phyloP scores from a whole-genome alignment of 2,113 vertebrate species.

The Pica pica region DNA sequence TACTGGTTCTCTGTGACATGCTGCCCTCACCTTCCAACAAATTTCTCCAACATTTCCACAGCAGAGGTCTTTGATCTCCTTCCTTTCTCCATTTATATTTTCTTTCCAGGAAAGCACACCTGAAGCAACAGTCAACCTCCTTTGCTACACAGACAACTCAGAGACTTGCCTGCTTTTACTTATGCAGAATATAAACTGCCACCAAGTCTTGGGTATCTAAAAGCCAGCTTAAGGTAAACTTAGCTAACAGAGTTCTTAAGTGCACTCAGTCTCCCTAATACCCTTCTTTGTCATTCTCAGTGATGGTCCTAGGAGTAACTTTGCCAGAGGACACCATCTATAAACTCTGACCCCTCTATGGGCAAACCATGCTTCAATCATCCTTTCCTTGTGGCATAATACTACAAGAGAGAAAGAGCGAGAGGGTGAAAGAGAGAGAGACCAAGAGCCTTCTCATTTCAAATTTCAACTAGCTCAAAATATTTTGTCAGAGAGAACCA shows the following conservation, averaged over 20 bases:
- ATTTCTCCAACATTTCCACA: background rate
- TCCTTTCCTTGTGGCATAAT: background rate
- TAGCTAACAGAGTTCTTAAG: background rate
- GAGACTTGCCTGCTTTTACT: background rate
- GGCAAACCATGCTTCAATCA: background rate
- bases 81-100: background rate
- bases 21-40: background rate
- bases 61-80: background rate
- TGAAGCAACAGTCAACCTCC: background rate
- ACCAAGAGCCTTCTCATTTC: background rate
- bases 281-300: background rate
- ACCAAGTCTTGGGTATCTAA: background rate
- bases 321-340: background rate
- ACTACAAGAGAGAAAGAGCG: no score
- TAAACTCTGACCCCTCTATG: background rate
- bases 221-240: background rate
- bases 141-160: background rate
- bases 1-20: background rate
- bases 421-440: accelerated
- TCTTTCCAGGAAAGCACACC: background rate
- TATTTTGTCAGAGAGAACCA: background rate
- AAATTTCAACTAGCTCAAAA: background rate
- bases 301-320: background rate
- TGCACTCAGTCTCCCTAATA: background rate
- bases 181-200: background rate